A percentile compares a stretch with the other conserved stretches of the same genome.
Evolutionary conservation across 2,797 vertebrate genomes (phyloP).

Genomic region (Stomatorhinus walkeri): DNA sequence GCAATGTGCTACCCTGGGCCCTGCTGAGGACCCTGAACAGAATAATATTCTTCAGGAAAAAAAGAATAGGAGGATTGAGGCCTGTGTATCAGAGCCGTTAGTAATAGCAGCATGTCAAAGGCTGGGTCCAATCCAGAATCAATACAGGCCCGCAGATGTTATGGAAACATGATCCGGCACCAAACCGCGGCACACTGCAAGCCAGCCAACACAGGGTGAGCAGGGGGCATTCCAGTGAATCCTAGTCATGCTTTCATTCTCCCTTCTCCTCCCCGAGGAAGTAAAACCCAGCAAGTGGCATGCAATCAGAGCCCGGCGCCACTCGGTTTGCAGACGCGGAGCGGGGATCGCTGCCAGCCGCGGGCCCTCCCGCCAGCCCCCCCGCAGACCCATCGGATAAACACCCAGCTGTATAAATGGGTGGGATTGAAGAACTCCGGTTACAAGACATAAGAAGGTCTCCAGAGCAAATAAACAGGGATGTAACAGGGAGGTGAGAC

Average conservation of each 20-base stretch:
- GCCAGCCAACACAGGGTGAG: not conserved
- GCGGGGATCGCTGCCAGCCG: not conserved
- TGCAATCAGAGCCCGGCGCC: not conserved
- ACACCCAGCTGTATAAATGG: constrained; percentile 11
- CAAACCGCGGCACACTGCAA: not conserved
- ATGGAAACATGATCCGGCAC: not conserved
- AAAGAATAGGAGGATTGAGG: not conserved
- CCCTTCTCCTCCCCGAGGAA: not conserved
- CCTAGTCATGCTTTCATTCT: not conserved
- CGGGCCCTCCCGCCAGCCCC: not conserved
- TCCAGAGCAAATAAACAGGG: constrained; percentile 6
- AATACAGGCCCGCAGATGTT: not conserved
- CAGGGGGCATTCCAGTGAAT: not conserved
- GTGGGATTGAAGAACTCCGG: not conserved
- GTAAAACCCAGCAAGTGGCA: not conserved
- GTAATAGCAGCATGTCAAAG: not conserved
- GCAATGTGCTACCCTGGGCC: not conserved
- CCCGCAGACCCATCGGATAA: not conserved
- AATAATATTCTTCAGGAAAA: not conserved
- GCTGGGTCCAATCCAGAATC: not conserved
- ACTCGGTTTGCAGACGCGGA: not conserved
- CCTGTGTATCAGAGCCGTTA: not conserved
- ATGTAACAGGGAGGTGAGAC: not conserved
- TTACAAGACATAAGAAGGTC: not conserved
- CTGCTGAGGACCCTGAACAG: not conserved